Evolutionary conservation across 2,113 vertebrate genomes (phyloP).

Genomic region (Tamias sibiricus): DNA sequence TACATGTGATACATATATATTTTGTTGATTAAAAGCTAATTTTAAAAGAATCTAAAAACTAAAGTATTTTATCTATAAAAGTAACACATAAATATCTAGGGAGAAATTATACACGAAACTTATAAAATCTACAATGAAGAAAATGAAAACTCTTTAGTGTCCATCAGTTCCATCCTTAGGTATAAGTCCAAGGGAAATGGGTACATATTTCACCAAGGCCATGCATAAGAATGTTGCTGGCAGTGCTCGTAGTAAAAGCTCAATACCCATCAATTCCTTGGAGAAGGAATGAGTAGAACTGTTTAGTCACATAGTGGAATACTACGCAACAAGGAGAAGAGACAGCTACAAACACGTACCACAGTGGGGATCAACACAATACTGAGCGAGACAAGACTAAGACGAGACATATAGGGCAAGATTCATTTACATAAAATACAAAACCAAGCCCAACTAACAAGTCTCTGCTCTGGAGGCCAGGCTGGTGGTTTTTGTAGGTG

Average conservation of each 20-base stretch:
- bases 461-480: neutral
- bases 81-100: neutral
- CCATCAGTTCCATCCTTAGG: neutral
- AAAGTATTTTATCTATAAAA: neutral
- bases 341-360: neutral
- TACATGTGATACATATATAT: neutral
- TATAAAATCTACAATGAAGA: conserved; percentile 21
- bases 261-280: neutral
- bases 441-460: neutral
- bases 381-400: neutral
- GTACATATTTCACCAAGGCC: neutral
- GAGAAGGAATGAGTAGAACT: neutral
- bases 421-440: neutral
- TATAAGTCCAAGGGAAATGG: neutral
- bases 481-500: too few relatives aligned
- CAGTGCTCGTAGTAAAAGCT: neutral
- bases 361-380: too few relatives aligned
- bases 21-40: neutral
- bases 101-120: conserved; percentile 18
- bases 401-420: neutral
- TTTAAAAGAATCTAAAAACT: neutral
- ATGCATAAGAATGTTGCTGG: neutral
- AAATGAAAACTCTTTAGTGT: neutral
- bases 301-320: neutral
- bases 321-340: neutral